Evolutionary conservation across 2,888 invertebrate species (phyloP), one percentile per base, ranked within the genome.

Genomic region (Cantharis rufa): DNA sequence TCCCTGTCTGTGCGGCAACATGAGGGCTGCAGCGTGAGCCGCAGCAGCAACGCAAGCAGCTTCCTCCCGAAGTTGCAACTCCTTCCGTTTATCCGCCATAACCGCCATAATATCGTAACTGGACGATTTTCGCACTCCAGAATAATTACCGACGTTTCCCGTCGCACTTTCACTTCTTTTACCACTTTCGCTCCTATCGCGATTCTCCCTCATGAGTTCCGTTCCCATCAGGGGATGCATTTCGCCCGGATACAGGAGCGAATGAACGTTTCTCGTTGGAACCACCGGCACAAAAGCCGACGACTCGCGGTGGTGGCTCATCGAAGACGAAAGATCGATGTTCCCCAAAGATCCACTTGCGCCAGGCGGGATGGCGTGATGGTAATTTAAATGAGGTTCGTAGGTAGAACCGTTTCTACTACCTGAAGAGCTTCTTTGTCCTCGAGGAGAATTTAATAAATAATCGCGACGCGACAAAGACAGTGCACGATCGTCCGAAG

Each of bases 281-380:
- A 96, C 93, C 72, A 96, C 96, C 32, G 96, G 96, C 71, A 96
- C 95, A 87, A 96, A 96, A 1, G 96, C 96, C 13, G 95, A 96
- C 10, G 94, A 92, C 88, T 95, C 95, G 64, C 95, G 91, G 86
- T 94, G 94, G 71, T 90, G 90, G 78, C 84, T 82, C 85, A 86
- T 86, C 18, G 82, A 71, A 3, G 70, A 64, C 13, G 78, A 64
- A 48, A 86, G 83, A 78, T 87, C 86, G 88, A 88, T 89, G 90
- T 87, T 76, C n/a, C 70, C 28, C 15, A 73, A 15, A 18, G 69
- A 28, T 62, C 90, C 89, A 81, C 91, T 89, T 28, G 90, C 89
- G 15, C 63, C 61, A 9, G 69, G n/a, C 24, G 72, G 48, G 83
- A 92, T 88, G 84, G 93, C 93, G 81, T 93, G 92, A 81, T 93